These are phyloP conservation scores for Melanotaenia nigrans DNA, from an alignment of 2,797 vertebrate genomes.

Conservation along the genomic window DNA sequence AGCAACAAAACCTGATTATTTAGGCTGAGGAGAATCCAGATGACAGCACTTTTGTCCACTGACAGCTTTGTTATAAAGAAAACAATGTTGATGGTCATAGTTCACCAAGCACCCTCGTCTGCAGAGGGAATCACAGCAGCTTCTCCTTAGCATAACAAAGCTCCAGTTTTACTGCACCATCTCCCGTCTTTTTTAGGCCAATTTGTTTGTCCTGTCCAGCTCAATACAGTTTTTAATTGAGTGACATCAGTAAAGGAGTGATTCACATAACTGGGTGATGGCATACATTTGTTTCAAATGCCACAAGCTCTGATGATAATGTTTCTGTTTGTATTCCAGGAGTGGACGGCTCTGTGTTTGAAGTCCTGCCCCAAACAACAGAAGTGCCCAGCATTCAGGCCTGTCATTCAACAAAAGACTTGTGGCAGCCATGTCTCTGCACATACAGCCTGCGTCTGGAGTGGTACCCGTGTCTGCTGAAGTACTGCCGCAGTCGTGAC, in stretches of 20 bases:
- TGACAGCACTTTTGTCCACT: constrained; percentile 60
- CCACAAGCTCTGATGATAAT: constrained; percentile 14
- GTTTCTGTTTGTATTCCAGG: constrained; percentile 76
- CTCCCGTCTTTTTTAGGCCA: constrained; percentile 26
- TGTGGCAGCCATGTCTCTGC: constrained; percentile 91
- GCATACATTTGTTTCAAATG: constrained; percentile 43
- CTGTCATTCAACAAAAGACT: constrained; percentile 84
- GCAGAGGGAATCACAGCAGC: constrained; percentile 56
- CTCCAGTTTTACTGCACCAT: constrained; percentile 38
- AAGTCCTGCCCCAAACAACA: constrained; percentile 83
- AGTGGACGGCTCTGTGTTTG: constrained; percentile 91
- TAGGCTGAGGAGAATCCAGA: constrained; percentile 62
- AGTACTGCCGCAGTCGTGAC: constrained; percentile 93
- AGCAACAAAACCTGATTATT: constrained; percentile 45
- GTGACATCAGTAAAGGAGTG: constrained; percentile 29
- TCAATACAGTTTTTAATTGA: constrained; percentile 51
- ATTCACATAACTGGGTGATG: constrained; percentile 22
- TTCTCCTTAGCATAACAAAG: constrained; percentile 79
- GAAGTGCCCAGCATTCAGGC: constrained; percentile 81
- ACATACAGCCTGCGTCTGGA: constrained; percentile 90
- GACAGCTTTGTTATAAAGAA: constrained; percentile 65
- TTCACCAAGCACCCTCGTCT: constrained; percentile 65
- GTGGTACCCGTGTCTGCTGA: constrained; percentile 98
- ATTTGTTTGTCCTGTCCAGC: constrained; percentile 39
- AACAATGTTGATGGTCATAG: constrained; percentile 76